These are phyloP conservation scores for Branchellion lobata DNA, from an alignment of 2,888 invertebrate species.

Conservation along the genomic window DNA sequence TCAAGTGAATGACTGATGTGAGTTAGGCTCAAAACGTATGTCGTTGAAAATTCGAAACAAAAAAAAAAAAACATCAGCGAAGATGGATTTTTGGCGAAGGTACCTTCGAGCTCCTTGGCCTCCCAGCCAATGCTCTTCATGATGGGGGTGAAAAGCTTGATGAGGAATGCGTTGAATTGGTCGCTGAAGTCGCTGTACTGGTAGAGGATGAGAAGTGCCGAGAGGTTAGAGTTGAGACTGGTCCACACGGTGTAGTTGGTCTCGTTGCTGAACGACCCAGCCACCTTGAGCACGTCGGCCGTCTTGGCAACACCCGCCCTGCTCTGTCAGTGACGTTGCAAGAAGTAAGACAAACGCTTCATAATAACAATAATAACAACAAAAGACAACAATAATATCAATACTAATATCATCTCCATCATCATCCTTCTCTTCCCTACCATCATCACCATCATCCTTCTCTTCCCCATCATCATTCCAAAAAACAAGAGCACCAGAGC, in stretches of 20 bases:
- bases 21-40: not conserved
- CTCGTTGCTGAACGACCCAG: slow-evolving; percentile 80
- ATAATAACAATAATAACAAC: not conserved
- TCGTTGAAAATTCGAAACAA: not conserved
- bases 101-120: slow-evolving; percentile 76
- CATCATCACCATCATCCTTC: too few relatives aligned
- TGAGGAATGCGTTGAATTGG: slow-evolving; percentile 74
- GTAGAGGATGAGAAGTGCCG: slow-evolving; percentile 75
- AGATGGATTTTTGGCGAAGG: too few relatives aligned
- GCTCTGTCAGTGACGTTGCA: not conserved
- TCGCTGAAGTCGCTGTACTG: slow-evolving; percentile 77
- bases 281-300: slow-evolving; percentile 77
- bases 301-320: slow-evolving; percentile 80
- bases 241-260: slow-evolving; percentile 92
- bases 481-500: slow-evolving; percentile 70
- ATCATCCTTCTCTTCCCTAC: too few relatives aligned
- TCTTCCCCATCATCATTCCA: not conserved
- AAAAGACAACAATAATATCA: not conserved
- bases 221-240: slow-evolving; percentile 68
- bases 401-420: too few relatives aligned
- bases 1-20: not conserved
- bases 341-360: not conserved
- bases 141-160: slow-evolving; percentile 74
- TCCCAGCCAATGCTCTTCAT: slow-evolving; percentile 82
- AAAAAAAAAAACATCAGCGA: slow-evolving; percentile 39